Percentiles rank a stretch among this genome's conserved stretches.
Conservation (phyloP, 2,113 vertebrate species). For the Dascyllus trimaculatus region DNA sequence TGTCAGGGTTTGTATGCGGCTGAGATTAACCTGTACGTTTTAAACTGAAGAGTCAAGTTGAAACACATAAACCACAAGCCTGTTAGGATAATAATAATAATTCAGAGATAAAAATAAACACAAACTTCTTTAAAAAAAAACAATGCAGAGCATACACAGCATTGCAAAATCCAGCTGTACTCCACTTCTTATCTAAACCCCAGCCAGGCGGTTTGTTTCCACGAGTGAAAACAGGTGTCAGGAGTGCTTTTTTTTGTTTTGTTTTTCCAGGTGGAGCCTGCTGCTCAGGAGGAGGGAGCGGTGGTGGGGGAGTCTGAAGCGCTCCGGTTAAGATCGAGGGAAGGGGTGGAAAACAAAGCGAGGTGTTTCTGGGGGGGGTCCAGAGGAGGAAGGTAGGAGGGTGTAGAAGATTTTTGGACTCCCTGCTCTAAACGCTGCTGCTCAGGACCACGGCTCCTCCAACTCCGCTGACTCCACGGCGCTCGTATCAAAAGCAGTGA, state of each 20-base stretch:
- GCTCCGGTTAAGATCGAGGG: conserved; percentile 40
- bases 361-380: conserved; percentile 32
- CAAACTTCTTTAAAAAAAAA: conserved; percentile 48
- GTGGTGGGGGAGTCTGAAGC: conserved; percentile 55
- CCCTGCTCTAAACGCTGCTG: conserved; percentile 68
- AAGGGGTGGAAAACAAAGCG: conserved; percentile 25
- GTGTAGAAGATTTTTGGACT: conserved; percentile 23
- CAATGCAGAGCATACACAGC: conserved; percentile 77
- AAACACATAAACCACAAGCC: conserved; percentile 25
- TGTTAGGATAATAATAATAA: conserved; percentile 23
- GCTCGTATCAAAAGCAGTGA: conserved; percentile 12
- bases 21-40: background rate
- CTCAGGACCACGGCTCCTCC: conserved; percentile 51
- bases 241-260: conserved; percentile 34
- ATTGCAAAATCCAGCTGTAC: conserved; percentile 53
- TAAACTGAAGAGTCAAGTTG: background rate
- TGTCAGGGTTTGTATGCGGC: background rate
- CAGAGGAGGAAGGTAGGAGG: background rate
- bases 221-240: conserved; percentile 37
- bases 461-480: conserved; percentile 32
- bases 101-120: conserved; percentile 46
- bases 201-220: conserved; percentile 24
- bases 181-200: conserved; percentile 56
- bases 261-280: conserved; percentile 55
- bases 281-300: conserved; percentile 46